Evolutionary conservation across 2,888 invertebrate genomes (phyloP).

Genomic region (Epicampocera succincta): DNA sequence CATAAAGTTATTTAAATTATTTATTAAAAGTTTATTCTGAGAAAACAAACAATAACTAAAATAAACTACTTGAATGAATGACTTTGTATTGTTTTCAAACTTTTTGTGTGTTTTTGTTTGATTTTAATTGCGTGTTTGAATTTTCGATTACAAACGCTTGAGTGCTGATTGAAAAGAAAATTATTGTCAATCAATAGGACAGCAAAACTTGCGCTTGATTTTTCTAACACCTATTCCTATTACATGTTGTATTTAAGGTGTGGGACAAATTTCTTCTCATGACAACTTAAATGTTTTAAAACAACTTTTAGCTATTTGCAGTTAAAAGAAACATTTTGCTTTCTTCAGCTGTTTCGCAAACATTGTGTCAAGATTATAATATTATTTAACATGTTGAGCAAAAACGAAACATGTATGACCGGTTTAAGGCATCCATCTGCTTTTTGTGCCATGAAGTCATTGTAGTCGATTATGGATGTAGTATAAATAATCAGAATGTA

Average conservation of each 20-base stretch:
- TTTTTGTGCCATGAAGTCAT: slow-evolving; percentile 61
- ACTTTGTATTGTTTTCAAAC: slow-evolving; percentile 3
- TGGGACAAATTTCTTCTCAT: slow-evolving; percentile 14
- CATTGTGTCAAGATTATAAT: not conserved
- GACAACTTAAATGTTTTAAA: slow-evolving; percentile 2
- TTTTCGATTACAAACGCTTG: not conserved
- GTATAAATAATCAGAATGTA: slow-evolving; percentile 6
- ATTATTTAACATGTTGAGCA: slow-evolving; percentile 21
- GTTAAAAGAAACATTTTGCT: not conserved
- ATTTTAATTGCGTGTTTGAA: too few relatives aligned
- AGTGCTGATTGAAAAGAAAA: slow-evolving; percentile 10
- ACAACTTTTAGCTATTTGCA: too few relatives aligned
- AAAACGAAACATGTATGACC: slow-evolving; percentile 64
- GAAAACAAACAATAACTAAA: slow-evolving; percentile 14
- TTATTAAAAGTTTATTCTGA: slow-evolving; percentile 3
- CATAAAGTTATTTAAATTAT: slow-evolving; percentile 28
- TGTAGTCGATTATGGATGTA: slow-evolving; percentile 53
- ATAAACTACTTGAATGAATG: slow-evolving; percentile 15
- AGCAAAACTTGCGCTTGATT: not conserved
- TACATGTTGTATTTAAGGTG: slow-evolving; percentile 11
- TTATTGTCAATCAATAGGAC: slow-evolving; percentile 36
- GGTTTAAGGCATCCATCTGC: slow-evolving; percentile 65
- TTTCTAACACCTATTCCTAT: slow-evolving; percentile 26
- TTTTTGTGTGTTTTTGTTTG: slow-evolving; percentile 12
- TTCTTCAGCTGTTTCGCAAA: slow-evolving; percentile 13